These are phyloP conservation scores for Euproctis similis DNA, from an alignment of 2,888 invertebrate genomes.

Conservation along the genomic window DNA sequence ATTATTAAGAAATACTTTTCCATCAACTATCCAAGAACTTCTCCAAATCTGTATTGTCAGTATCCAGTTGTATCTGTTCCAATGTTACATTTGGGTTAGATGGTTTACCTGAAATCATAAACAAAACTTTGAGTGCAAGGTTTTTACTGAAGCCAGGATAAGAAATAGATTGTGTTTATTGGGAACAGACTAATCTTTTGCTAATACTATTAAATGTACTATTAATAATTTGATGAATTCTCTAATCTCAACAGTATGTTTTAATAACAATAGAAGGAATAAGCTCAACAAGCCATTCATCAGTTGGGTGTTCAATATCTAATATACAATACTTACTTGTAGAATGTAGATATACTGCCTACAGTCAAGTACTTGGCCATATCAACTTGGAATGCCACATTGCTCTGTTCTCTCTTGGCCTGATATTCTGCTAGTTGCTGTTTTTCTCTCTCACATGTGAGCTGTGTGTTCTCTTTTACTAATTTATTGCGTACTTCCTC, in stretches of 20 bases:
- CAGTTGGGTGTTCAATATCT: neutral
- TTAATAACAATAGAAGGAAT: too few relatives aligned
- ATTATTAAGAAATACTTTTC: neutral
- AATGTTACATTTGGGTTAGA: conserved; percentile 41
- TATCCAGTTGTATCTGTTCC: conserved; percentile 61
- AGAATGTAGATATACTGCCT: conserved; percentile 48
- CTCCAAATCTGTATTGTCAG: conserved; percentile 51
- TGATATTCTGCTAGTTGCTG: conserved; percentile 55
- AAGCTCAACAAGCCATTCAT: too few relatives aligned
- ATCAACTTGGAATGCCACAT: conserved; percentile 56
- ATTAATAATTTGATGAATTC: too few relatives aligned
- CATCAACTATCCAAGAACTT: conserved; percentile 60
- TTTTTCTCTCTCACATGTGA: conserved; percentile 41
- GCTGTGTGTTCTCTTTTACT: conserved; percentile 43
- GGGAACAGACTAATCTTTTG: too few relatives aligned
- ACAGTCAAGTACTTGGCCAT: conserved; percentile 52
- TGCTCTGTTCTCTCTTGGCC: conserved; percentile 44
- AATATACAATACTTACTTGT: conserved; percentile 28
- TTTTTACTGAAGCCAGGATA: too few relatives aligned
- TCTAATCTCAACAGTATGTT: too few relatives aligned
- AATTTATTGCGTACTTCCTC: conserved; percentile 54
- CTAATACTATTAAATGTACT: too few relatives aligned
- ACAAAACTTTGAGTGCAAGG: too few relatives aligned
- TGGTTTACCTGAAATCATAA: conserved; percentile 36
- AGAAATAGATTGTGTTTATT: too few relatives aligned